Evolutionary conservation across 1,140 invertebrate genomes (phyloP), one percentile per base, ranked within the genome.

Genomic region (Drosophila rufa): DNA sequence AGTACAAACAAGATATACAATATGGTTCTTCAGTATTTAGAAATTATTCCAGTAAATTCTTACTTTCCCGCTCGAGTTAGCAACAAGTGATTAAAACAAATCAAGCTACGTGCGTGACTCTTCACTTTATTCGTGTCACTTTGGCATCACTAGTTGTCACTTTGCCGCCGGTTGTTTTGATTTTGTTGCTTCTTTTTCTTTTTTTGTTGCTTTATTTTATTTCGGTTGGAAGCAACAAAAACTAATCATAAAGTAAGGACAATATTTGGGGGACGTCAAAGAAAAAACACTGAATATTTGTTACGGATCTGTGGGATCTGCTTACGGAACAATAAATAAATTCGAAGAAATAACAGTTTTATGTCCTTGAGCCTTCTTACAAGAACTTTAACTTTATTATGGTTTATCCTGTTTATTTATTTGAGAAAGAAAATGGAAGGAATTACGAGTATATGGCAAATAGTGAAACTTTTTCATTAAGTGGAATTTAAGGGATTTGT

Each of bases 241-340:
- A 69, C 47, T 51, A 69, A 69, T 69, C 66, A 69, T 51, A 68
- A 70, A 38, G n/a, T 53, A 66, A 6, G 30, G 40, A 38, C 17
- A 46, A 30, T 46, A 40, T 70, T 51, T 67, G 3, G 36, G 9
- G 33, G 14, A 12, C 5, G n/a, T 33, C n/a, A 11, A 9, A 30
- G 22, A 14, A 30, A 67, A 38, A 67, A 38, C 48, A 46, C 11
- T 9, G 12, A 50, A 51, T 69, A 65, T 69, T 68, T 68, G 12
- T 2, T 15, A 45, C 4, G 30, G 25, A 65, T 60, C 11, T 25
- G 15, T 15, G 4, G 30, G 25, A 65, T 60, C 11, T 25, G 15
- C 15, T 11, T 30, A 42, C 27, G 15, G 25, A 43, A 59, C 38
- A 65, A 40, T 12, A 59, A 43, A 22, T 64, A 58, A 43, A 64